These are phyloP conservation scores for Pyralis farinalis DNA, from an alignment of 2,888 invertebrate genomes.

Conservation along the genomic window DNA sequence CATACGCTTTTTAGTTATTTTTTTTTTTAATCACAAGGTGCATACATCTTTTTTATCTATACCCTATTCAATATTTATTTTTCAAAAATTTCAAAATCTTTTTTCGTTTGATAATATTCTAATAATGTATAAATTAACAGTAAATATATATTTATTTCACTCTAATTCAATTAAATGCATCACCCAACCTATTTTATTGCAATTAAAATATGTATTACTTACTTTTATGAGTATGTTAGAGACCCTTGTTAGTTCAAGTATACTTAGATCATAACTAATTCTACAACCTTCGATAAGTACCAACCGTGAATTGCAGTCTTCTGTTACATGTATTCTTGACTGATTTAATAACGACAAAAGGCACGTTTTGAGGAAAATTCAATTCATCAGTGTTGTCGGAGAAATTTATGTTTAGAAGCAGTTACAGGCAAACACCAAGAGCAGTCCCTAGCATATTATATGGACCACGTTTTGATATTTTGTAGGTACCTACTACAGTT, in stretches of 20 bases:
- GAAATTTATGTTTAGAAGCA: too few relatives aligned
- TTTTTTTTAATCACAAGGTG: too few relatives aligned
- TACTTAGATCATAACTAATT: slow-evolving; percentile 14
- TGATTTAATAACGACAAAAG: slow-evolving; percentile 22
- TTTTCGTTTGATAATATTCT: background rate
- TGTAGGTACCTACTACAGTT: too few relatives aligned
- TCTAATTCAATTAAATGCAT: slow-evolving; percentile 31
- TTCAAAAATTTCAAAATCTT: background rate
- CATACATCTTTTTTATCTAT: too few relatives aligned
- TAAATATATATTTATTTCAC: slow-evolving; percentile 14
- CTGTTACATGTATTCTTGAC: slow-evolving; percentile 14
- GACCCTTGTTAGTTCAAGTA: slow-evolving; percentile 7
- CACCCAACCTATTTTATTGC: slow-evolving; percentile 14
- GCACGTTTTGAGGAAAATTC: slow-evolving; percentile 18
- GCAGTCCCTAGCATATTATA: too few relatives aligned
- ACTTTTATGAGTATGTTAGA: slow-evolving; percentile 20
- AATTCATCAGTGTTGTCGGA: too few relatives aligned
- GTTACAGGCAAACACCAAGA: too few relatives aligned
- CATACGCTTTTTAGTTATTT: too few relatives aligned
- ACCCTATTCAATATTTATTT: too few relatives aligned
- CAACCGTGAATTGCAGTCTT: slow-evolving; percentile 41
- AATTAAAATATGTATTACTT: slow-evolving; percentile 16
- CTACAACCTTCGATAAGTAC: slow-evolving; percentile 34
- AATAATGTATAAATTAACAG: background rate
- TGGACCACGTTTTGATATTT: too few relatives aligned